Conservation (phyloP, 2,113 vertebrate species). For the Ptychochromis oligacanthus region DNA sequence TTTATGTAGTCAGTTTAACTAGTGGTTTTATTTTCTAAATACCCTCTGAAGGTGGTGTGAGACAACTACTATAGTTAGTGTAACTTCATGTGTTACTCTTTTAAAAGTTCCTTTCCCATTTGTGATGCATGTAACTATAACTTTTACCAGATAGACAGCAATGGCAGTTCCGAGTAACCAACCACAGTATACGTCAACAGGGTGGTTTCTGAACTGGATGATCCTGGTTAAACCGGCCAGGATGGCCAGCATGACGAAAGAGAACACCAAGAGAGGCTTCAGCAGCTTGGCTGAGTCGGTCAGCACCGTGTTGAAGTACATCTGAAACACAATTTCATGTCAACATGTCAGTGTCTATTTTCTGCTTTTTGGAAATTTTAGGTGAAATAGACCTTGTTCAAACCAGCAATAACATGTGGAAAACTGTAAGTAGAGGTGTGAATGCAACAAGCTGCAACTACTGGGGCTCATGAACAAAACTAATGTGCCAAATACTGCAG, state of each 20-base stretch:
- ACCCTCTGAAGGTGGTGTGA: not conserved
- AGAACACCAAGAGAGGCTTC: conserved; percentile 95
- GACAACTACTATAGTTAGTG: not conserved
- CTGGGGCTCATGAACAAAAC: not conserved
- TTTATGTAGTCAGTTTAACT: not conserved
- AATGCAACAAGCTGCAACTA: not conserved
- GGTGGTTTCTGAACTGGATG: conserved; percentile 97
- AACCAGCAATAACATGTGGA: not conserved
- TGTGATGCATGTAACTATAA: not conserved
- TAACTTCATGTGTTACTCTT: not conserved
- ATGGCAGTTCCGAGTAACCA: conserved; percentile 95
- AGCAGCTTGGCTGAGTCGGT: conserved; percentile 97
- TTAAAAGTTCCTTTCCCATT: not conserved
- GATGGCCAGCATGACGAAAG: conserved; percentile 94
- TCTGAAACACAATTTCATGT: conserved; percentile 79
- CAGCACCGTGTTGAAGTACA: conserved; percentile 98
- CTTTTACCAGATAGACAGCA: conserved; percentile 92
- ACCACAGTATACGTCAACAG: conserved; percentile 96
- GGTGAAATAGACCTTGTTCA: not conserved
- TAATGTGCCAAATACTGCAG: too few relatives aligned
- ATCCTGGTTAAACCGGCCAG: conserved; percentile 94
- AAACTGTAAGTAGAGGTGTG: not conserved
- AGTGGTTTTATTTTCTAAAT: not conserved
- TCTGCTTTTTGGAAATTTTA: not conserved
- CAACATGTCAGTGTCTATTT: not conserved